A percentile compares a stretch with the other conserved stretches of the same genome.
Evolutionary conservation across 2,113 vertebrate species (phyloP).

Genomic region (Microcebus griseorufus): DNA sequence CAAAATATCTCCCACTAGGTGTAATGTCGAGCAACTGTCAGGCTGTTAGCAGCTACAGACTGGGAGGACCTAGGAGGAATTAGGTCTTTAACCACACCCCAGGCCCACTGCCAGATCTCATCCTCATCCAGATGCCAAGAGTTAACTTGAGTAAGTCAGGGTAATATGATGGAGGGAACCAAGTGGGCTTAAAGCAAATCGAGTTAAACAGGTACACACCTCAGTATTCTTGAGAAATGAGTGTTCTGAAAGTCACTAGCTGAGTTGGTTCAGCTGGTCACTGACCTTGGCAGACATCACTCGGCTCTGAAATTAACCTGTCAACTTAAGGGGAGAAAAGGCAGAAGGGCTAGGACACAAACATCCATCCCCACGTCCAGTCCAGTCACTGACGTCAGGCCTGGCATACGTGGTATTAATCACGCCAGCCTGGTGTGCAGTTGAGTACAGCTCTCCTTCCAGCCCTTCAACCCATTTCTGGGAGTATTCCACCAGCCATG

Average conservation of each 20-base stretch:
- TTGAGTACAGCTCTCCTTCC: constrained; percentile 59
- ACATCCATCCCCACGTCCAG: constrained; percentile 12
- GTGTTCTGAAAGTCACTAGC: neutral
- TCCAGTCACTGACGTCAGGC: constrained; percentile 32
- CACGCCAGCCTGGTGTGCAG: constrained; percentile 42
- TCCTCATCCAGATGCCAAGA: neutral
- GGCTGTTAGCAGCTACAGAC: neutral
- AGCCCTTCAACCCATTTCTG: constrained; percentile 55
- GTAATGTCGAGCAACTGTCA: neutral
- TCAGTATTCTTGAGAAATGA: neutral
- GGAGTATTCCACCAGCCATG: constrained; percentile 69
- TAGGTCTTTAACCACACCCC: neutral
- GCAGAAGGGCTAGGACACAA: constrained; percentile 41
- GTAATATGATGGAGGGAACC: neutral
- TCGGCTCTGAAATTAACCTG: constrained; percentile 66
- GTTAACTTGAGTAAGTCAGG: neutral
- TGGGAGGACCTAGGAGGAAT: neutral
- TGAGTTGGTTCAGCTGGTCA: constrained; percentile 22
- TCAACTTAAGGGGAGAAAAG: constrained; percentile 53
- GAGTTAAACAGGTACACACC: neutral
- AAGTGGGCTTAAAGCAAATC: neutral
- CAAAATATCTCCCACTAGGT: neutral
- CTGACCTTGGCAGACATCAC: constrained; percentile 8
- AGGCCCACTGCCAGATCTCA: constrained; percentile 8
- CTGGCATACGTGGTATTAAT: constrained; percentile 46